Evolutionary conservation across 1,140 invertebrate species (phyloP).

Genomic region (Calephelis nemesis): DNA sequence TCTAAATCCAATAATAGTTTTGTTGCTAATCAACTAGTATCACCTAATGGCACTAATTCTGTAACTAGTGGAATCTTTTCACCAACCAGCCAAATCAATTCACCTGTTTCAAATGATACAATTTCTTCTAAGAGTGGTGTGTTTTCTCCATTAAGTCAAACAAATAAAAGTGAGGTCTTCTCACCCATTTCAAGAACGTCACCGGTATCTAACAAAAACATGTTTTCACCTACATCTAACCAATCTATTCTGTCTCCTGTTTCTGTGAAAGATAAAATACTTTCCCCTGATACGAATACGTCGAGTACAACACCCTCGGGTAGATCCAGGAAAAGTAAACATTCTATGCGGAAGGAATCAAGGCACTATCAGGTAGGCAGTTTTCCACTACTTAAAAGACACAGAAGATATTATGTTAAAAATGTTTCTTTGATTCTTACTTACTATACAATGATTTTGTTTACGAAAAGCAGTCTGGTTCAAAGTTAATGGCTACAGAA

Average conservation of each 20-base stretch:
- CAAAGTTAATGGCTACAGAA: too few species aligned
- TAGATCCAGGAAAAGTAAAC: constrained; percentile 77
- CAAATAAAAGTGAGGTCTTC: constrained; percentile 75
- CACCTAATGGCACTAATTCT: constrained; percentile 79
- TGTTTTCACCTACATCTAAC: constrained; percentile 73
- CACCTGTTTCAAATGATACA: constrained; percentile 76
- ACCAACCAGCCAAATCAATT: constrained; percentile 78
- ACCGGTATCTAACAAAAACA: constrained; percentile 67
- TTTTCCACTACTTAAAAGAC: not conserved
- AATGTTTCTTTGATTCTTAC: too few species aligned
- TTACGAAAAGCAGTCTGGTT: too few species aligned
- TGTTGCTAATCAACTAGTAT: constrained; percentile 75
- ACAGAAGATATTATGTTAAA: too few species aligned
- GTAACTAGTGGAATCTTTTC: constrained; percentile 79
- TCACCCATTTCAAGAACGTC: constrained; percentile 74
- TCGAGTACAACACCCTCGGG: constrained; percentile 75
- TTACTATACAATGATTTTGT: too few species aligned
- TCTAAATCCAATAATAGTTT: constrained; percentile 64
- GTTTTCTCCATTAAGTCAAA: constrained; percentile 76
- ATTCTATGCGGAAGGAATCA: constrained; percentile 81
- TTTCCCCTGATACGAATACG: constrained; percentile 78
- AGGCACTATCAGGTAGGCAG: constrained; percentile 82
- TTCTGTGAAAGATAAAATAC: constrained; percentile 75
- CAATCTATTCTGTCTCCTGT: constrained; percentile 76
- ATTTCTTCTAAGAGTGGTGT: constrained; percentile 77